Percentiles rank a stretch among this genome's conserved stretches.
Conservation (phyloP, 2,797 vertebrate genomes). For the Microctenopoma stevenorrisi region DNA sequence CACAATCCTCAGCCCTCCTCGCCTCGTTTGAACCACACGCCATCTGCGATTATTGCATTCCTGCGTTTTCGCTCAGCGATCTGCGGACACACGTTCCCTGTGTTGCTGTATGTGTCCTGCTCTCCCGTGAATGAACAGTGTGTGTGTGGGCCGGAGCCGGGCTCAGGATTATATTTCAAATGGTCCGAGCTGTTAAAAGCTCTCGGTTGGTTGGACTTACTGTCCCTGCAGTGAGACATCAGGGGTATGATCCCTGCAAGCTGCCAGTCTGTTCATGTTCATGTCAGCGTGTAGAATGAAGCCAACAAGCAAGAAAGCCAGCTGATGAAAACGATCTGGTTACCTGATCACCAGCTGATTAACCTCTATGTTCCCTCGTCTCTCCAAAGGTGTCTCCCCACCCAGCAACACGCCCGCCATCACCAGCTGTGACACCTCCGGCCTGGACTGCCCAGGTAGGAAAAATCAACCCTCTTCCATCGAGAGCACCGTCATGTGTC, state of each 20-base stretch:
- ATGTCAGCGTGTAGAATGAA: too few relatives aligned
- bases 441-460: conserved; percentile 73
- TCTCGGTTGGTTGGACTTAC: conserved; percentile 32
- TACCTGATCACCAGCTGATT: conserved; percentile 1
- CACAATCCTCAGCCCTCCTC: conserved; percentile 15
- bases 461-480: conserved; percentile 13
- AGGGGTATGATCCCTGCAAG: conserved; percentile 20
- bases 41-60: conserved; percentile 31
- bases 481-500: not conserved
- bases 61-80: conserved; percentile 35
- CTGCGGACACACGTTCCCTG: conserved; percentile 42
- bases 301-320: too few relatives aligned
- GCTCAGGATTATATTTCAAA: conserved; percentile 32
- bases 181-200: conserved; percentile 11
- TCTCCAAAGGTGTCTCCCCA: conserved; percentile 47
- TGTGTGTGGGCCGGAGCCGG: conserved; percentile 31
- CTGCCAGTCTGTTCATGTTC: conserved; percentile 1
- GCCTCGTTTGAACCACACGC: conserved; percentile 26
- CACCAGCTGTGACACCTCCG: conserved; percentile 59
- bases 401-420: conserved; percentile 36
- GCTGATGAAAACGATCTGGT: not conserved
- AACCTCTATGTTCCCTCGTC: conserved; percentile 9
- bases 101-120: conserved; percentile 19
- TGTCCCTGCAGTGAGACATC: conserved; percentile 28
- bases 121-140: conserved; percentile 41